These are phyloP conservation scores for Leptoteleia sp. DNA, from an alignment of 1,140 invertebrate species.

Conservation along the genomic window DNA sequence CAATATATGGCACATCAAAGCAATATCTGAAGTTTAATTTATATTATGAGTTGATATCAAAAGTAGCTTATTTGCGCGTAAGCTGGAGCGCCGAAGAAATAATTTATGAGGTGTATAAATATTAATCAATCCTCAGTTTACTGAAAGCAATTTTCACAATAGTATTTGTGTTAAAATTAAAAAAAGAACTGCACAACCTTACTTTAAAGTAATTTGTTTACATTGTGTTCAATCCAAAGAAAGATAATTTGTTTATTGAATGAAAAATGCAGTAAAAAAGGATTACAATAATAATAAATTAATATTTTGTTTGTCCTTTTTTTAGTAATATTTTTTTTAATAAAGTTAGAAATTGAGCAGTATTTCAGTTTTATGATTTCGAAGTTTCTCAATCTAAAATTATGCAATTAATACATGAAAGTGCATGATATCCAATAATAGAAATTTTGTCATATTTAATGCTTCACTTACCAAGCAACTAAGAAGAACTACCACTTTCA, in stretches of 20 bases:
- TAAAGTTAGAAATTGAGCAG: too few relatives aligned
- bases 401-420: slow-evolving; percentile 9
- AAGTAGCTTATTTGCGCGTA: slow-evolving; percentile 11
- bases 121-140: slow-evolving; percentile 5
- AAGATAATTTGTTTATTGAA: too few relatives aligned
- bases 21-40: slow-evolving; percentile 27
- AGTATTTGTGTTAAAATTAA: background rate
- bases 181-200: too few relatives aligned
- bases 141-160: background rate
- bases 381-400: background rate
- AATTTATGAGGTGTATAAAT: slow-evolving; percentile 5
- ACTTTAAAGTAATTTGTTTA: too few relatives aligned
- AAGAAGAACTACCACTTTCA: slow-evolving; percentile 27
- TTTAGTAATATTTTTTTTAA: too few relatives aligned
- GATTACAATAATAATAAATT: too few relatives aligned
- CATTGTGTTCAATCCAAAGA: too few relatives aligned
- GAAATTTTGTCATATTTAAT: slow-evolving; percentile 32
- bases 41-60: slow-evolving; percentile 25
- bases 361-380: too few relatives aligned
- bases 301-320: too few relatives aligned
- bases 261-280: too few relatives aligned
- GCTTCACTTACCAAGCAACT: slow-evolving; percentile 34
- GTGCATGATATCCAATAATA: slow-evolving; percentile 9
- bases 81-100: background rate
- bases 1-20: slow-evolving; percentile 23